Conservation (phyloP, 1,140 invertebrate species). For the Conopomorpha cramerella region DNA sequence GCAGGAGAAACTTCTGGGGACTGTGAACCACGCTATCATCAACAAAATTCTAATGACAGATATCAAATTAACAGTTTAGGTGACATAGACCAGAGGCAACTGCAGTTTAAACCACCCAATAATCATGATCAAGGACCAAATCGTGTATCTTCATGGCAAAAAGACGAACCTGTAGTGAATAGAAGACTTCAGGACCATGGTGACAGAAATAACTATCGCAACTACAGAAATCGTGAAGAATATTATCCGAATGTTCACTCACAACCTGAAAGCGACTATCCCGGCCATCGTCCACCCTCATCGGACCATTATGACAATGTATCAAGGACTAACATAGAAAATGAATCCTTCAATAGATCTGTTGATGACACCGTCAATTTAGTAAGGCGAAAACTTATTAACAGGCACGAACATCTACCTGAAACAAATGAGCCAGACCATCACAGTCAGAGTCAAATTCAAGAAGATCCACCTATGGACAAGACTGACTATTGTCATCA, state of each 20-base stretch:
- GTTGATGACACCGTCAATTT: constrained; percentile 49
- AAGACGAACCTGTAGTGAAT: background rate
- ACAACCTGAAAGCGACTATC: constrained; percentile 18
- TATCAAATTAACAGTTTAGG: constrained; percentile 31
- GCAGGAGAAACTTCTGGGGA: too few relatives aligned
- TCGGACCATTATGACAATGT: constrained; percentile 45
- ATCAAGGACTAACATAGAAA: constrained; percentile 25
- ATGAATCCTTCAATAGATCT: constrained; percentile 34
- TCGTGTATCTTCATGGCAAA: background rate
- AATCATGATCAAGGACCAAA: too few relatives aligned
- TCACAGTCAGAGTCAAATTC: background rate
- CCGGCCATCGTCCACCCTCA: constrained; percentile 41
- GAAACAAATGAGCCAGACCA: background rate
- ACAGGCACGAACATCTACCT: constrained; percentile 22
- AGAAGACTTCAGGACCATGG: constrained; percentile 9
- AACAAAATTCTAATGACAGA: constrained; percentile 13
- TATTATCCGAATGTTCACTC: too few relatives aligned
- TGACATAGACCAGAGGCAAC: constrained; percentile 33
- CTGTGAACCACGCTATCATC: too few relatives aligned
- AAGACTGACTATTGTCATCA: constrained; percentile 7
- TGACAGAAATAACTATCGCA: too few relatives aligned
- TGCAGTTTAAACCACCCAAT: too few relatives aligned
- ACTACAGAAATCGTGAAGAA: too few relatives aligned
- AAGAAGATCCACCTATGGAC: background rate
- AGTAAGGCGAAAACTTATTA: constrained; percentile 30